Percentiles rank a stretch among this genome's conserved stretches.
phyloP scores from a whole-genome alignment of 2,113 vertebrate species.

The Sceloporus undulatus region DNA sequence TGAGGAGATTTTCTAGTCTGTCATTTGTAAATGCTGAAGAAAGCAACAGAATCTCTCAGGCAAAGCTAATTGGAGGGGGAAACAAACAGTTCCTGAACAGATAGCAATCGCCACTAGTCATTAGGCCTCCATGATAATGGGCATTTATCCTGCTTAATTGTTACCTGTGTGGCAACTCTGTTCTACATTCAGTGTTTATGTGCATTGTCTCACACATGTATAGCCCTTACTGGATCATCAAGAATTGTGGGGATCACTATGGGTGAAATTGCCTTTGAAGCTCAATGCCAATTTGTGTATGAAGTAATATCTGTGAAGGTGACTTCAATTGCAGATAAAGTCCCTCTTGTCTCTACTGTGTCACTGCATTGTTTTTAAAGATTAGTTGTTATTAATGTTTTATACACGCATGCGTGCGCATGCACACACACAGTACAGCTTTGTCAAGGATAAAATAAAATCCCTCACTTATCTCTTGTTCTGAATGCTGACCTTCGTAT shows the following conservation, averaged over 20 bases:
- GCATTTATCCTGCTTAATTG: slow-evolving; percentile 71
- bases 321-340: slow-evolving; percentile 23
- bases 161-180: slow-evolving; percentile 52
- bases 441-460: neutral
- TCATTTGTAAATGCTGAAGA: slow-evolving; percentile 70
- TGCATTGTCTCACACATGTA: neutral
- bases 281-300: neutral
- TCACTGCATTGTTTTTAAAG: slow-evolving; percentile 15
- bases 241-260: neutral
- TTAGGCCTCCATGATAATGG: slow-evolving; percentile 59
- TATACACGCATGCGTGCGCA: neutral
- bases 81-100: slow-evolving; percentile 65
- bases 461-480: neutral
- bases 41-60: slow-evolving; percentile 47
- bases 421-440: neutral
- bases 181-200: slow-evolving; percentile 42
- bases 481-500: neutral
- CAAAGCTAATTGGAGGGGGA: slow-evolving; percentile 53
- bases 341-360: slow-evolving; percentile 14
- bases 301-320: slow-evolving; percentile 13
- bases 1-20: slow-evolving; percentile 63
- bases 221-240: slow-evolving; percentile 29
- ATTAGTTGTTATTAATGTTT: neutral
- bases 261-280: slow-evolving; percentile 30
- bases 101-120: slow-evolving; percentile 53